Evolutionary conservation across 2,113 vertebrate genomes (phyloP).

Genomic region (Tor tambroides): DNA sequence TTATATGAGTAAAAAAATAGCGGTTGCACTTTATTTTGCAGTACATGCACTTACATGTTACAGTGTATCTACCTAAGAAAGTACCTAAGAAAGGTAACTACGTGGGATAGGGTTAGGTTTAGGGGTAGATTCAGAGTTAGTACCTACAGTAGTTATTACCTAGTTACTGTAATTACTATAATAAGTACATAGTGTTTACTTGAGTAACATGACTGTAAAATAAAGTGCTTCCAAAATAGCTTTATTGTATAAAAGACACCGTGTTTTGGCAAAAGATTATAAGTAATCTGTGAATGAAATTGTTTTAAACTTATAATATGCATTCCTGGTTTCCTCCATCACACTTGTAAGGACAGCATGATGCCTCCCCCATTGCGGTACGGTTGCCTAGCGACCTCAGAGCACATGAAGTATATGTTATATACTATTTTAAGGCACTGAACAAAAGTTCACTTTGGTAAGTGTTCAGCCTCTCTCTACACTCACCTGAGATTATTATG

Average conservation of each 20-base stretch:
- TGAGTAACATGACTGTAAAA: too few relatives aligned
- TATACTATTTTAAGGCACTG: constrained; percentile 53
- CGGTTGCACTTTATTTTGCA: too few relatives aligned
- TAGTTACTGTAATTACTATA: too few relatives aligned
- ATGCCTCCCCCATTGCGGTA: constrained; percentile 9
- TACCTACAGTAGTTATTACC: too few relatives aligned
- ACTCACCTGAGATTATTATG: constrained; percentile 33
- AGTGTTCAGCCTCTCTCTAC: constrained; percentile 36
- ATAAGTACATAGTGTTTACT: too few relatives aligned
- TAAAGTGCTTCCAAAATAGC: too few relatives aligned
- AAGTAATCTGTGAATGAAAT: neutral
- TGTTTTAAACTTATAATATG: neutral
- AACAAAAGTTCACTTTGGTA: constrained; percentile 44
- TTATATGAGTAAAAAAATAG: too few relatives aligned
- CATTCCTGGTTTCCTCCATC: neutral
- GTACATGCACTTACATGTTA: too few relatives aligned
- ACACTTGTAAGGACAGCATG: neutral
- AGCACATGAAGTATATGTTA: constrained; percentile 48
- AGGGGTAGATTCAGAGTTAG: too few relatives aligned
- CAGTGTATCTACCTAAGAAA: too few relatives aligned
- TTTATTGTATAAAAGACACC: neutral
- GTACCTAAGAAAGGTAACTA: too few relatives aligned
- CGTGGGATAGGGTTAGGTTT: too few relatives aligned
- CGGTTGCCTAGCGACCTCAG: constrained; percentile 52
- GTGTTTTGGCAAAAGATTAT: neutral